Evolutionary conservation across 2,888 invertebrate genomes (phyloP).

Genomic region (Lasioglossum zephyrum): DNA sequence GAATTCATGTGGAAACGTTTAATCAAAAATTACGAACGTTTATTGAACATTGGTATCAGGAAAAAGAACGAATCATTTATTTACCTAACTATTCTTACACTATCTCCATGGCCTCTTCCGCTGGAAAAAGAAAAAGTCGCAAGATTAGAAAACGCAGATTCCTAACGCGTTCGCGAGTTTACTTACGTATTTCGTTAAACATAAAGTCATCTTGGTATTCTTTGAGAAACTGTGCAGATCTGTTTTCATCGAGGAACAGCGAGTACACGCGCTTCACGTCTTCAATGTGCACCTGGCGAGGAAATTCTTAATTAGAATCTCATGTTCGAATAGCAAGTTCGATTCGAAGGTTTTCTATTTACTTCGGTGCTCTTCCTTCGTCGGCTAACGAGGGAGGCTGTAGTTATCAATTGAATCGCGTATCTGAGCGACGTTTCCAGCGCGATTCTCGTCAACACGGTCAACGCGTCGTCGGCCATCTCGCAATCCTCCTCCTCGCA

Average conservation of each 20-base stretch:
- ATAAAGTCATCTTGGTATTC: slow-evolving; percentile 98
- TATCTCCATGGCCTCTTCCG: slow-evolving; percentile 78
- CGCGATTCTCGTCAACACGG: slow-evolving; percentile 96
- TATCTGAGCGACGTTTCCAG: slow-evolving; percentile 97
- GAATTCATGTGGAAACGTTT: neutral
- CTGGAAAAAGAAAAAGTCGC: slow-evolving; percentile 68
- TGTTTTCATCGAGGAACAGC: slow-evolving; percentile 96
- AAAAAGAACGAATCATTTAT: slow-evolving; percentile 21
- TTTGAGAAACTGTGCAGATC: slow-evolving; percentile 96
- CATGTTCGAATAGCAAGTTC: neutral
- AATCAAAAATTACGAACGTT: slow-evolving; percentile 20
- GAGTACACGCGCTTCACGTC: slow-evolving; percentile 98
- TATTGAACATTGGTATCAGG: slow-evolving; percentile 25
- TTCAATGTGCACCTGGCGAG: slow-evolving; percentile 89
- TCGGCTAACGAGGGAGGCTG: slow-evolving; percentile 96
- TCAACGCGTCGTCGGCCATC: slow-evolving; percentile 95
- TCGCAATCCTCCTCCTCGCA: slow-evolving; percentile 99
- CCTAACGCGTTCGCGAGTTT: neutral
- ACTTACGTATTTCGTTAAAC: slow-evolving; percentile 89
- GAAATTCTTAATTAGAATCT: neutral
- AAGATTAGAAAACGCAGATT: neutral
- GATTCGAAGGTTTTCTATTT: neutral
- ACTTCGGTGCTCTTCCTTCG: slow-evolving; percentile 95
- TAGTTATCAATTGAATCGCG: slow-evolving; percentile 98
- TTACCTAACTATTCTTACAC: slow-evolving; percentile 61